These are phyloP conservation scores for Pheosia gnoma DNA, from an alignment of 2,888 invertebrate species.

Conservation along the genomic window DNA sequence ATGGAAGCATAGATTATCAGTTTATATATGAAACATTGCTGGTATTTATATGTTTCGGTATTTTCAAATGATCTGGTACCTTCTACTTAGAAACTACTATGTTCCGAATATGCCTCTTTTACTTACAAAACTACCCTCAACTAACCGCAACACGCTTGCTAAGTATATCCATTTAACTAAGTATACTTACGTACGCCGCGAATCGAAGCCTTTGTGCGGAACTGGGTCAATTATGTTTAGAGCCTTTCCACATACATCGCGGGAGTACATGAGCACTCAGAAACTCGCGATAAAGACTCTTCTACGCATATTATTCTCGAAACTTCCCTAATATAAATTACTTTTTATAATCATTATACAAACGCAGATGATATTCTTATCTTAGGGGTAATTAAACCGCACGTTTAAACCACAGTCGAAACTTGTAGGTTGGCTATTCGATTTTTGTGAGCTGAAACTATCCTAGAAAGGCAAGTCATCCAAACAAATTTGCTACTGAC, in stretches of 20 bases:
- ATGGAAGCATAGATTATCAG: too few relatives aligned
- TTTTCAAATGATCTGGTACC: too few relatives aligned
- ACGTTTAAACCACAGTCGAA: too few relatives aligned
- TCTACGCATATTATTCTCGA: conserved; percentile 1
- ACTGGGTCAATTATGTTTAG: conserved; percentile 28
- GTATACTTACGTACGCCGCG: conserved; percentile 10
- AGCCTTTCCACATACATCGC: conserved; percentile 21
- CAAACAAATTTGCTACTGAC: too few relatives aligned
- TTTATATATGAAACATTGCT: too few relatives aligned
- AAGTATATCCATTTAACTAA: conserved; percentile 11
- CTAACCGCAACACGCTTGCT: conserved; percentile 7
- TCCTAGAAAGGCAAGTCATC: too few relatives aligned
- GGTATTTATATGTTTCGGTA: too few relatives aligned
- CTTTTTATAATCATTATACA: neutral
- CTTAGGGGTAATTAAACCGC: too few relatives aligned
- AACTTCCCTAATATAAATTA: neutral
- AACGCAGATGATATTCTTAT: too few relatives aligned
- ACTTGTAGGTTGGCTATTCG: too few relatives aligned
- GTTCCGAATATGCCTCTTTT: conserved; percentile 16
- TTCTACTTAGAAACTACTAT: conserved; percentile 31
- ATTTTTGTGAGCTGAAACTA: too few relatives aligned
- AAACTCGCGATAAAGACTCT: conserved; percentile 3
- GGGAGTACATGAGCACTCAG: conserved; percentile 4
- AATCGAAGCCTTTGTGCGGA: conserved; percentile 22
- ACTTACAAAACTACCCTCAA: conserved; percentile 11